Conservation (phyloP, 2,113 vertebrate genomes). For the Cinclus mexicanus region DNA sequence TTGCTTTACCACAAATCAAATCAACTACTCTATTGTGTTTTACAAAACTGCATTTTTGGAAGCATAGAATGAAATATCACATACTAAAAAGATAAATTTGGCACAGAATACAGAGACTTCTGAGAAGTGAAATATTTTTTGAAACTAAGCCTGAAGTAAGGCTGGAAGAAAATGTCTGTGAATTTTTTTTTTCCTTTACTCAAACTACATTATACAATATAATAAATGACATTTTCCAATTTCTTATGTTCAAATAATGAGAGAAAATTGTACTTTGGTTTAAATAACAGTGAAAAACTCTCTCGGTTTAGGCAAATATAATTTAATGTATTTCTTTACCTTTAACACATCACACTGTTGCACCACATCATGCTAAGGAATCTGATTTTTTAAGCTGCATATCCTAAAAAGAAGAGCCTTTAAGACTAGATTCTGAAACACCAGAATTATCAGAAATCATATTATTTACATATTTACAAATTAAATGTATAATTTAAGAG, state of each 20-base stretch:
- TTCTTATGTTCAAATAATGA: background rate
- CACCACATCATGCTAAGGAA: background rate
- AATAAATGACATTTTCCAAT: background rate
- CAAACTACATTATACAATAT: background rate
- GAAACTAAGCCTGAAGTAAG: background rate
- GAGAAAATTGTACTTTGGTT: background rate
- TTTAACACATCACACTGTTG: background rate
- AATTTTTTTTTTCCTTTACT: background rate
- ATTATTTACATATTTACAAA: background rate
- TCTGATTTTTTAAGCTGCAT: background rate
- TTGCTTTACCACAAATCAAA: slow-evolving; percentile 18
- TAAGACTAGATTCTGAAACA: background rate
- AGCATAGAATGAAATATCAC: background rate
- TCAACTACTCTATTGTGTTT: background rate
- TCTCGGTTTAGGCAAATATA: background rate
- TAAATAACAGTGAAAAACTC: background rate
- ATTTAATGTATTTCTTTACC: background rate
- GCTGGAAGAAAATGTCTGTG: background rate
- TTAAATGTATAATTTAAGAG: background rate
- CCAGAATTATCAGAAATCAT: background rate
- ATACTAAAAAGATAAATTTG: background rate
- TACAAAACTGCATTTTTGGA: slow-evolving; percentile 25
- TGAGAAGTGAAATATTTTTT: background rate
- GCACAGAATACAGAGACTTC: background rate
- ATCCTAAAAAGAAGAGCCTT: background rate